phyloP scores from a whole-genome alignment of 2,113 vertebrate species.

The Esox niger region DNA sequence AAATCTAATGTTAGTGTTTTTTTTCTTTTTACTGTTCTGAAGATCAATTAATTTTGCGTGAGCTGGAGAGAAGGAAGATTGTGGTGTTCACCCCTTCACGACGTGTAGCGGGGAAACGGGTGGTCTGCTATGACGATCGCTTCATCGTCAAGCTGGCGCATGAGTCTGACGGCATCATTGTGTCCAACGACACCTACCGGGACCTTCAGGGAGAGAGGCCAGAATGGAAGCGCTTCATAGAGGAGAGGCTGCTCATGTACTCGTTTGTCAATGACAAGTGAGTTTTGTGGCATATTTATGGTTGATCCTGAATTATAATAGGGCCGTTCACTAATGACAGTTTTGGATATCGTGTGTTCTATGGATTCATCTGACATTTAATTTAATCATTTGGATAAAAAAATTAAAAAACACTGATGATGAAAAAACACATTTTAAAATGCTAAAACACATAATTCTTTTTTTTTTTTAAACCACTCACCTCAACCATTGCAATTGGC shows the following conservation, averaged over 20 bases:
- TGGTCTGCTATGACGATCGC: conserved; percentile 91
- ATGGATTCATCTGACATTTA: no score
- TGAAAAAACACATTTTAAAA: no score
- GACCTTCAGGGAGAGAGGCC: conserved; percentile 87
- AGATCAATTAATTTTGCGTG: conserved; percentile 90
- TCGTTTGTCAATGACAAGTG: conserved; percentile 97
- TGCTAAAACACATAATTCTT: no score
- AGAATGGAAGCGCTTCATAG: conserved; percentile 93
- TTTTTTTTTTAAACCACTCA: no score
- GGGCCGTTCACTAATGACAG: no score
- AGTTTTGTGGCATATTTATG: background rate
- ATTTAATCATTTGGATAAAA: no score
- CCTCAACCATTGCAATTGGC: no score
- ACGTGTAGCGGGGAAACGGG: conserved; percentile 82
- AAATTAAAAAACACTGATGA: no score
- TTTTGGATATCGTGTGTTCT: no score
- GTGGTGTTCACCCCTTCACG: conserved; percentile 91
- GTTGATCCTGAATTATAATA: no score
- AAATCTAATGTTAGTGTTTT: background rate
- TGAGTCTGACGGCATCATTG: conserved; percentile 84
- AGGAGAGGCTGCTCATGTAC: conserved; percentile 92
- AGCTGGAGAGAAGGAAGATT: conserved; percentile 91
- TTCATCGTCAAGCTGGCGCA: conserved; percentile 90
- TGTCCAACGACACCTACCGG: conserved; percentile 92
- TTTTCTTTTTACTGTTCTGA: background rate